Percentiles rank a stretch among this genome's conserved stretches.
Conservation (phyloP, 1,140 invertebrate species). For the Orchestia grillus region DNA sequence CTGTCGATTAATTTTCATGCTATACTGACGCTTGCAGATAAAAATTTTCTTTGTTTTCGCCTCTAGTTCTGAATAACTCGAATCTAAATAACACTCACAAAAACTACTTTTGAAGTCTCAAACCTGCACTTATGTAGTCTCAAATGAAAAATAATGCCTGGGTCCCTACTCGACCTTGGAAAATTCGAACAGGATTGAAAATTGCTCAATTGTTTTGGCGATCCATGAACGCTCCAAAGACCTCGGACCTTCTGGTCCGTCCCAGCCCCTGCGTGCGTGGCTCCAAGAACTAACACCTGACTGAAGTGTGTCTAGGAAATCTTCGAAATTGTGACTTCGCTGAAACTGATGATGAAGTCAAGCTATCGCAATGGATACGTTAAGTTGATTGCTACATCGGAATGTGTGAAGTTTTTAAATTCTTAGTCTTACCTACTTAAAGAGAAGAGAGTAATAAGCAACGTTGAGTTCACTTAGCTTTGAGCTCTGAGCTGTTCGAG, state of each 20-base stretch:
- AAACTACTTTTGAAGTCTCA: neutral
- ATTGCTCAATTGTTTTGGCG: neutral
- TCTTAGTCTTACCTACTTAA: neutral
- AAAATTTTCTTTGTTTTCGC: neutral
- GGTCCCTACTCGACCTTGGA: neutral
- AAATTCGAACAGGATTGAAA: neutral
- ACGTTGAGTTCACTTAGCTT: neutral
- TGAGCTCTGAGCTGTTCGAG: neutral
- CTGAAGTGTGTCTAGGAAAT: neutral
- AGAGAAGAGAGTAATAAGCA: neutral
- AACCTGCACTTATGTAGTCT: neutral
- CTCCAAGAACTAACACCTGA: neutral
- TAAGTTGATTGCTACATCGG: neutral
- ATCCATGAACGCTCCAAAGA: neutral
- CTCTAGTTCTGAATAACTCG: neutral
- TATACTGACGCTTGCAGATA: neutral
- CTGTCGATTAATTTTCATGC: neutral
- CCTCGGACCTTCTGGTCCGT: neutral
- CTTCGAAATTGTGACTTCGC: no score
- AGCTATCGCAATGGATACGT: neutral
- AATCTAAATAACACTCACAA: neutral
- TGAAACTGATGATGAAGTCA: neutral
- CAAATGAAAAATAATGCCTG: no score
- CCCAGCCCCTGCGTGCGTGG: neutral
- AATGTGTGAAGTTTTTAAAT: neutral